Conservation (phyloP, 2,113 vertebrate genomes). For the Centropus unirufus region DNA sequence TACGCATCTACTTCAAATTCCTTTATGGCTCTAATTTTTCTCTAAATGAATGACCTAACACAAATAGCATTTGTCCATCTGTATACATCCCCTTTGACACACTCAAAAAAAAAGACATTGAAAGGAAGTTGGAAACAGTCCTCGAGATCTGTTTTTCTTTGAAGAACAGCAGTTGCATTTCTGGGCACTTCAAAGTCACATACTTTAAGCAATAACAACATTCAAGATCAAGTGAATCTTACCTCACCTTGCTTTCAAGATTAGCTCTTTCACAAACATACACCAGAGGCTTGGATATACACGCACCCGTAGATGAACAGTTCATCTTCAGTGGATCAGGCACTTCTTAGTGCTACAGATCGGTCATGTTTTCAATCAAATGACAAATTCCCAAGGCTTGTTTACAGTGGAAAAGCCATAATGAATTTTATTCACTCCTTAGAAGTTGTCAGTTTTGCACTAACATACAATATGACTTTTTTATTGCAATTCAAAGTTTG, state of each 20-base stretch:
- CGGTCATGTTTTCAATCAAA: slow-evolving; percentile 35
- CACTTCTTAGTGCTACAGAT: neutral
- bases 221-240: slow-evolving; percentile 51
- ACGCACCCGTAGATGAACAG: neutral
- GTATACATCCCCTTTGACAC: slow-evolving; percentile 51
- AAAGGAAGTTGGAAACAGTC: slow-evolving; percentile 65
- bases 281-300: slow-evolving; percentile 9
- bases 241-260: slow-evolving; percentile 62
- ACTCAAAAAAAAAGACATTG: slow-evolving; percentile 12
- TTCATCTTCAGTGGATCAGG: slow-evolving; percentile 4
- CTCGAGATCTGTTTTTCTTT: slow-evolving; percentile 46
- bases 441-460: slow-evolving; percentile 33
- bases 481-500: slow-evolving; percentile 55
- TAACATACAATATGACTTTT: slow-evolving; percentile 34
- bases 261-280: slow-evolving; percentile 44
- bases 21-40: slow-evolving; percentile 43
- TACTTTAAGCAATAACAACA: slow-evolving; percentile 50
- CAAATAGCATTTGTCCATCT: slow-evolving; percentile 54
- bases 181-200: slow-evolving; percentile 68
- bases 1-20: slow-evolving; percentile 10
- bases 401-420: slow-evolving; percentile 37
- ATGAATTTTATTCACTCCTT: slow-evolving; percentile 47
- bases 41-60: slow-evolving; percentile 58
- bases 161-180: slow-evolving; percentile 63
- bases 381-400: slow-evolving; percentile 32